phyloP scores from a whole-genome alignment of 2,113 vertebrate species.

The Solea solea region DNA sequence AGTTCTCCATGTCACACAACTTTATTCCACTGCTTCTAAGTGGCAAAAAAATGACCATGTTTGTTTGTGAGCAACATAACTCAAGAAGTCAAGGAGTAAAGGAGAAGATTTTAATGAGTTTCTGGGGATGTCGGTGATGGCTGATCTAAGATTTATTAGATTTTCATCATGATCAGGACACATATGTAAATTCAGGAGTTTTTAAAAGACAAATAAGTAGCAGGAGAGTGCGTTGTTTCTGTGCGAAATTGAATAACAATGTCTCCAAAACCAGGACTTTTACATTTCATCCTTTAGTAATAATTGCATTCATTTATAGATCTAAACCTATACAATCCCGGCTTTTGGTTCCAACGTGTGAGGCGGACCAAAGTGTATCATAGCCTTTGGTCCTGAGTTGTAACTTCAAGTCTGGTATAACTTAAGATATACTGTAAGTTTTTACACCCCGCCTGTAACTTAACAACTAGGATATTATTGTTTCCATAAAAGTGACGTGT shows the following conservation, averaged over 20 bases:
- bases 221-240: no score
- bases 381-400: slow-evolving; percentile 32
- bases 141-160: no score
- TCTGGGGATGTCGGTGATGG: no score
- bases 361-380: slow-evolving; percentile 41
- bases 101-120: no score
- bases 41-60: no score
- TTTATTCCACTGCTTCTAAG: background rate
- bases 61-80: no score
- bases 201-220: no score
- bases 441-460: slow-evolving; percentile 46
- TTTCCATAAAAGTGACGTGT: slow-evolving; percentile 67
- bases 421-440: slow-evolving; percentile 51
- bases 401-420: slow-evolving; percentile 43
- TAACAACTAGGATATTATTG: slow-evolving; percentile 54
- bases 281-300: slow-evolving; percentile 1
- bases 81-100: background rate
- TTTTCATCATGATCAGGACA: no score
- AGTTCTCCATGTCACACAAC: background rate
- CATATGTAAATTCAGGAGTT: no score
- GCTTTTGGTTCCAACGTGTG: slow-evolving; percentile 28
- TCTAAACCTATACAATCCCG: slow-evolving; percentile 41
- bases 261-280: background rate
- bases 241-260: no score
- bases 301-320: slow-evolving; percentile 23